Evolutionary conservation across 23 tunicate species (phyloP).

Genomic region (Styela plicata): DNA sequence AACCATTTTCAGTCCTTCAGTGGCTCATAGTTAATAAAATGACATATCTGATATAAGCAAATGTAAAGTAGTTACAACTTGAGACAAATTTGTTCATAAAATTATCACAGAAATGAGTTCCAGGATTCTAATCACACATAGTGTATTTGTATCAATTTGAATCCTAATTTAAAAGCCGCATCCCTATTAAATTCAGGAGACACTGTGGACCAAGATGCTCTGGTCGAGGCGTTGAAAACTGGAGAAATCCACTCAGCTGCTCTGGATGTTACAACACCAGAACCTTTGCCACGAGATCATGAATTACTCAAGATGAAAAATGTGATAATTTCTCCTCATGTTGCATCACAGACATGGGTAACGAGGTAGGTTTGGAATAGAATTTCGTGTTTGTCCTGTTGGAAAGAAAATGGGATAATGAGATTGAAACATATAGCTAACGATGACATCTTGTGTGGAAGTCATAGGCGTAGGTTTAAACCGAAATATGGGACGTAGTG

Average conservation of each 20-base stretch:
- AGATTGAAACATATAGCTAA: too few species aligned
- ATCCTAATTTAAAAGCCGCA: not conserved
- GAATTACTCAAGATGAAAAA: constrained; percentile 46
- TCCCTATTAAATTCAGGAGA: constrained; percentile 35
- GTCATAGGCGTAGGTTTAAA: too few species aligned
- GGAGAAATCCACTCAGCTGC: constrained; percentile 62
- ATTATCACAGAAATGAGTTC: not conserved
- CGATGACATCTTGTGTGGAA: too few species aligned
- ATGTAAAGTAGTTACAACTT: too few species aligned
- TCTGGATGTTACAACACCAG: constrained; percentile 82
- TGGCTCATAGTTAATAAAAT: not conserved
- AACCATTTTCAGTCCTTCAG: too few species aligned
- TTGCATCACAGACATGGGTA: constrained; percentile 33
- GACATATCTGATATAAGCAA: not conserved
- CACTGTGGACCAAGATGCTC: constrained; percentile 72
- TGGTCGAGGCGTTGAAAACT: constrained; percentile 41
- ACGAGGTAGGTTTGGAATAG: constrained; percentile 11
- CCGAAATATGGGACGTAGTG: too few species aligned
- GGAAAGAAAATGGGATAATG: too few species aligned
- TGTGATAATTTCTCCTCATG: constrained; percentile 72
- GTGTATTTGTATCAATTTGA: not conserved
- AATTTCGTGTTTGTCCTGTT: too few species aligned
- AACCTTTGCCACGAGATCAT: constrained; percentile 82
- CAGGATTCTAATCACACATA: not conserved
- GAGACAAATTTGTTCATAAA: too few species aligned